These are phyloP conservation scores for Lucifuga dentata DNA, from an alignment of 2,113 vertebrate species.

Conservation along the genomic window DNA sequence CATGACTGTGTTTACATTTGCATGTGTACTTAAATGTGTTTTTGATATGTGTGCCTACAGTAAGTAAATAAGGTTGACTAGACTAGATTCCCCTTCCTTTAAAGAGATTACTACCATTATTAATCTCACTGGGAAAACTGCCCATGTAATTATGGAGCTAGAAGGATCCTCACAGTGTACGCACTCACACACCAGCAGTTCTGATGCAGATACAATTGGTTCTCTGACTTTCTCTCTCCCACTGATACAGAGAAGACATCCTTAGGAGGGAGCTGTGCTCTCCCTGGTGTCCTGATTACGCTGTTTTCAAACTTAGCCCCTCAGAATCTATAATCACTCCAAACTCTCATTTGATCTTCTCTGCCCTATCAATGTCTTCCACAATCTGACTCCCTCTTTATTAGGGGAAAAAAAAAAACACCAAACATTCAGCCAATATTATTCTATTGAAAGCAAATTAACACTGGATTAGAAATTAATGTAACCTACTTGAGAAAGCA, in stretches of 20 bases:
- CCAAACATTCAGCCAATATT: slow-evolving; percentile 22
- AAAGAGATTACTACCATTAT: slow-evolving; percentile 83
- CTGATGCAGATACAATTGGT: slow-evolving; percentile 42
- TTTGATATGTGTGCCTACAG: slow-evolving; percentile 6
- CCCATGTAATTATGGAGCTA: slow-evolving; percentile 74
- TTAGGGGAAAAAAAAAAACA: slow-evolving; percentile 32
- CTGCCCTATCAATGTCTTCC: slow-evolving; percentile 18
- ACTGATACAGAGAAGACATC: slow-evolving; percentile 38
- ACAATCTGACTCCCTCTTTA: slow-evolving; percentile 29
- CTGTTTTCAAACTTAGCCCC: slow-evolving; percentile 50
- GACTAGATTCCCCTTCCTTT: slow-evolving; percentile 82
- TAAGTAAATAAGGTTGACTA: slow-evolving; percentile 78
- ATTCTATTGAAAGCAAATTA: slow-evolving; percentile 49
- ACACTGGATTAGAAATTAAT: slow-evolving; percentile 54
- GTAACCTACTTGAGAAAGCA: slow-evolving; percentile 38
- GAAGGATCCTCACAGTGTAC: slow-evolving; percentile 52
- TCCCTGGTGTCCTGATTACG: slow-evolving; percentile 70
- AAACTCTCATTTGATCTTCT: slow-evolving; percentile 48
- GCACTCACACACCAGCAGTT: slow-evolving; percentile 31
- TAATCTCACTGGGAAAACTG: slow-evolving; percentile 82
- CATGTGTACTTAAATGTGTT: not conserved
- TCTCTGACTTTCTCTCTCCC: slow-evolving; percentile 43
- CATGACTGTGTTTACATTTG: not conserved
- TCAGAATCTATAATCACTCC: slow-evolving; percentile 13
- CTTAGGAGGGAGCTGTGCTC: slow-evolving; percentile 25